Percentiles rank a stretch among this genome's conserved stretches.
Evolutionary conservation across 2,888 invertebrate species (phyloP).

Genomic region (Napeogenes sylphis): DNA sequence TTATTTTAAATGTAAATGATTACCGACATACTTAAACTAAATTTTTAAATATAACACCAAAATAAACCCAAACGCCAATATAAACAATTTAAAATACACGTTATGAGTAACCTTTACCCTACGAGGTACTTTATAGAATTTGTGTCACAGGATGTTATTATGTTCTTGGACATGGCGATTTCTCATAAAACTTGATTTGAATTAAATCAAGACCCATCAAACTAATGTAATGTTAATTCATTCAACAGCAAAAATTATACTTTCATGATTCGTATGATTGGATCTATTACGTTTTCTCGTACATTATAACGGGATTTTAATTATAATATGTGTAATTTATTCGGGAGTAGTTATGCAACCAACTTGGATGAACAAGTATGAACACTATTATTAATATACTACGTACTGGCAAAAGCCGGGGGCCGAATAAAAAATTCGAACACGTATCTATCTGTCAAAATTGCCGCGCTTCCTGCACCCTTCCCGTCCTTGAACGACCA

Average conservation of each 20-base stretch:
- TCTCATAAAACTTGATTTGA: constrained; percentile 20
- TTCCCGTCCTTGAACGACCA: constrained; percentile 70
- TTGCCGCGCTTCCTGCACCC: constrained; percentile 69
- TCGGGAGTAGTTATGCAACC: constrained; percentile 8
- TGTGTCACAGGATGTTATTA: constrained; percentile 27
- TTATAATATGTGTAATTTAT: constrained; percentile 3
- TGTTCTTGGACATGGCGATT: constrained; percentile 8
- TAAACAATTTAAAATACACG: too few relatives aligned
- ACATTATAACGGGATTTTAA: constrained; percentile 12
- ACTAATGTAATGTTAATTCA: constrained; percentile 33
- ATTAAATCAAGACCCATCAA: constrained; percentile 1
- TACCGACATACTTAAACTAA: too few relatives aligned
- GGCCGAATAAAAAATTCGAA: constrained; percentile 45
- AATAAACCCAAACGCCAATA: too few relatives aligned
- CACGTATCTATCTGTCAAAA: constrained; percentile 53
- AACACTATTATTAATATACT: constrained; percentile 12
- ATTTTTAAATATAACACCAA: too few relatives aligned
- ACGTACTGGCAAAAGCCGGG: constrained; percentile 25
- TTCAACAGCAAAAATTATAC: constrained; percentile 31
- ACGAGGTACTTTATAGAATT: constrained; percentile 12
- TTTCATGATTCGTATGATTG: constrained; percentile 25
- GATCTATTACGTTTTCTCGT: constrained; percentile 10
- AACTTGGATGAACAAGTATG: constrained; percentile 10
- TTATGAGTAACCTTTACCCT: constrained; percentile 14
- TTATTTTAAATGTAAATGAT: too few relatives aligned